Conservation (phyloP, 92 coral and sea anemone species). For the Porites lobata region DNA sequence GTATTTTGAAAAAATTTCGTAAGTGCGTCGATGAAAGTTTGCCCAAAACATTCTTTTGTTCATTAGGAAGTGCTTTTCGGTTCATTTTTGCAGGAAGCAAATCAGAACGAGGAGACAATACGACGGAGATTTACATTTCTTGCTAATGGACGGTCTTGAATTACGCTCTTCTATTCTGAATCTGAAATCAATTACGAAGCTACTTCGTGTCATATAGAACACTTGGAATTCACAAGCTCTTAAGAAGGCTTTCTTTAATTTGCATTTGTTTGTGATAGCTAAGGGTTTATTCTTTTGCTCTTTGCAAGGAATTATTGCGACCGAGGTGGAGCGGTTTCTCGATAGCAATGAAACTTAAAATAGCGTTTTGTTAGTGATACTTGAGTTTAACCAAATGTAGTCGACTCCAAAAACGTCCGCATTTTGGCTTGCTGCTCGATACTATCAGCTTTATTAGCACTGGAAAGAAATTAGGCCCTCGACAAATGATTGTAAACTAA, state of each 20-base stretch:
- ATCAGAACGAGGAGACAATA: conserved; percentile 51
- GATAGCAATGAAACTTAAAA: neutral
- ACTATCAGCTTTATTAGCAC: conserved; percentile 42
- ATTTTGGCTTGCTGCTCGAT: conserved; percentile 30
- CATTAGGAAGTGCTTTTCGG: conserved; percentile 34
- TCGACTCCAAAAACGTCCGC: neutral
- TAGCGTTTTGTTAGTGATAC: neutral
- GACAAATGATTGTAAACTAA: conserved; percentile 35
- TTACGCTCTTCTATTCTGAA: conserved; percentile 21
- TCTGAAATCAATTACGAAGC: conserved; percentile 53
- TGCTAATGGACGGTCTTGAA: conserved; percentile 40
- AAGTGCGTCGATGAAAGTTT: neutral
- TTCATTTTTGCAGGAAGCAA: conserved; percentile 50
- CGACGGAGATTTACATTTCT: conserved; percentile 47
- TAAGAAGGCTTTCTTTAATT: conserved; percentile 18
- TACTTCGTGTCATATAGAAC: conserved; percentile 25
- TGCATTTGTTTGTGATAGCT: conserved; percentile 18
- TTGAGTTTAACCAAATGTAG: neutral
- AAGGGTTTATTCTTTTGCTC: neutral
- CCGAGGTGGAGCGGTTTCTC: neutral
- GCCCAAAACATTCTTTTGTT: conserved; percentile 4
- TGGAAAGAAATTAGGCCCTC: conserved; percentile 21
- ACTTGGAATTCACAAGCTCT: conserved; percentile 38
- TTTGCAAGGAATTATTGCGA: neutral
- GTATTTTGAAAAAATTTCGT: neutral